Evolutionary conservation across 2,888 invertebrate genomes (phyloP).

Genomic region (Hesperia comma): DNA sequence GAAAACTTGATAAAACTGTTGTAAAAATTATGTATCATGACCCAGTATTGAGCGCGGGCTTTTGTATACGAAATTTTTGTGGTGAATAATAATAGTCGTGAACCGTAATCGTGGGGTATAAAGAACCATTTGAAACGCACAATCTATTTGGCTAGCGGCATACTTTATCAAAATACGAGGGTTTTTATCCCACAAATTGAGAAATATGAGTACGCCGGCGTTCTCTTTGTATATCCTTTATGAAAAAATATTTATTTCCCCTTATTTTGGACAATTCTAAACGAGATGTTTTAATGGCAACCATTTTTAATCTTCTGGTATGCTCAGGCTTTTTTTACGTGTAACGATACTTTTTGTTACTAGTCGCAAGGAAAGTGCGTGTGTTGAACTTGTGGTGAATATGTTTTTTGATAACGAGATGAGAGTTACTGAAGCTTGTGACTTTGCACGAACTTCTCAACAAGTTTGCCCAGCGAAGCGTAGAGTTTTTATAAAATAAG

Average conservation of each 20-base stretch:
- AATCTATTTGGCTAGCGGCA: conserved; percentile 26
- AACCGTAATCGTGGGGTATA: conserved; percentile 23
- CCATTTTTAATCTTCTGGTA: conserved; percentile 27
- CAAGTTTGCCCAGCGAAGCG: no score
- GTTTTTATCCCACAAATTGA: conserved; percentile 34
- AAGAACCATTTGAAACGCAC: conserved; percentile 14
- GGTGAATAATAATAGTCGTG: conserved; percentile 6
- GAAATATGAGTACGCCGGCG: conserved; percentile 27
- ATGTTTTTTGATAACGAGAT: no score
- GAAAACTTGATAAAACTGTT: no score
- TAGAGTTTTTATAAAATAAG: no score
- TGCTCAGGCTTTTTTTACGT: background rate
- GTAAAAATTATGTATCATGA: background rate
- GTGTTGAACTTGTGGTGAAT: no score
- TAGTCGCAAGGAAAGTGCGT: background rate
- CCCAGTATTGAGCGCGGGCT: background rate
- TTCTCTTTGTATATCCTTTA: conserved; percentile 33
- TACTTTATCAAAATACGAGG: conserved; percentile 33
- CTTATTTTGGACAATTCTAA: conserved; percentile 18
- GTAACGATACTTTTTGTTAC: background rate
- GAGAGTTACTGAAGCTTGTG: no score
- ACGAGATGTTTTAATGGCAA: conserved; percentile 13
- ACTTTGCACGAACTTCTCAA: no score
- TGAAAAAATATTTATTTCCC: conserved; percentile 33
- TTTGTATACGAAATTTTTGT: conserved; percentile 6